Conservation (phyloP, 2,888 invertebrate genomes). For the Osedax fenrisi region DNA sequence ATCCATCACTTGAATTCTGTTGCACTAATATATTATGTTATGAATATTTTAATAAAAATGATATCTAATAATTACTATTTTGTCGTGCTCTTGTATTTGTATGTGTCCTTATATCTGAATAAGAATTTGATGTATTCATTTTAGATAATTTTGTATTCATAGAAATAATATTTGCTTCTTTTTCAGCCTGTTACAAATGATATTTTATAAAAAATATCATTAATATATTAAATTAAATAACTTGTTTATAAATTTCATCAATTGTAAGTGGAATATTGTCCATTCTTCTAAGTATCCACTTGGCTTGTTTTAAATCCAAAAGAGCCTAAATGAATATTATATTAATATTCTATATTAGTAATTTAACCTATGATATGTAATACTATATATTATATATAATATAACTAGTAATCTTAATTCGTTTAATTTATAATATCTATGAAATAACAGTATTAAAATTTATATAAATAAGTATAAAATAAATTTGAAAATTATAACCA, state of each 20-base stretch:
- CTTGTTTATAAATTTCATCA: constrained; percentile 81
- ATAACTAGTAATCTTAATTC: no score
- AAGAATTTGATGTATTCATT: background rate
- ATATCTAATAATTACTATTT: background rate
- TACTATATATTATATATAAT: no score
- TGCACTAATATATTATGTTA: background rate
- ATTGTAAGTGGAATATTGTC: constrained; percentile 83
- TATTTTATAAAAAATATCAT: background rate
- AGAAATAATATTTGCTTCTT: background rate
- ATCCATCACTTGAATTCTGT: background rate
- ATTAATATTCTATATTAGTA: no score
- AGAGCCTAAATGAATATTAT: constrained; percentile 74
- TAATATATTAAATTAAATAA: background rate
- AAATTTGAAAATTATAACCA: no score
- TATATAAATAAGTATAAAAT: background rate
- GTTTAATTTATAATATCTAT: no score
- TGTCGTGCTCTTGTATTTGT: no score
- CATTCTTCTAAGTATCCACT: constrained; percentile 74
- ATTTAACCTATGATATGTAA: no score
- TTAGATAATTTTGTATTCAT: background rate
- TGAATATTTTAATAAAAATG: background rate
- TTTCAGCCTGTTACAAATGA: background rate
- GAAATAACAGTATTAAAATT: no score
- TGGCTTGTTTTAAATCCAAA: constrained; percentile 67
- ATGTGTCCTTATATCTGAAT: no score